Conservation (phyloP, 2,888 invertebrate species). For the Julus scanicus region DNA sequence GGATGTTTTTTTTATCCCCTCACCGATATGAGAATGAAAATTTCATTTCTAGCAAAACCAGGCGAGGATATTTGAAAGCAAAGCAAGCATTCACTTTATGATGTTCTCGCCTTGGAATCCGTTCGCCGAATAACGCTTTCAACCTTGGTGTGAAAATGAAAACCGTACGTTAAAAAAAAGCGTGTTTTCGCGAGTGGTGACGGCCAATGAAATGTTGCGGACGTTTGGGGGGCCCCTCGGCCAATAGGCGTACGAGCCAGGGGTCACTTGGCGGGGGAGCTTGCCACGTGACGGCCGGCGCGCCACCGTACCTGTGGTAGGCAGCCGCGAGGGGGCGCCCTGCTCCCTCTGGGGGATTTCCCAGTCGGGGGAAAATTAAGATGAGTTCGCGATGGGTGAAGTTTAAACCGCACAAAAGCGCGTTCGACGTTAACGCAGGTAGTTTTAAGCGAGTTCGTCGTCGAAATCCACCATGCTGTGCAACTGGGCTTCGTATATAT, state of each 20-base stretch:
- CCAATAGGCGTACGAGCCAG: neutral
- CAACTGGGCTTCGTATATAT: conserved; percentile 45
- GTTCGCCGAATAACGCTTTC: neutral
- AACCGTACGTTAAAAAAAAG: neutral
- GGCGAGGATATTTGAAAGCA: neutral
- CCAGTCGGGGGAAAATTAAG: neutral
- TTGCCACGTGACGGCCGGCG: neutral
- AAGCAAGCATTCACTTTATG: neutral
- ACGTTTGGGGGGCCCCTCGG: neutral
- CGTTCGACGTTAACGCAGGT: neutral
- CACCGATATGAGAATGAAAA: neutral
- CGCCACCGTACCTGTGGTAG: too few species aligned
- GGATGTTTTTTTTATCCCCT: neutral
- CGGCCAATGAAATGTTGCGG: neutral
- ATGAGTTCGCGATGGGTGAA: conserved; percentile 24
- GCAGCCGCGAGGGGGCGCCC: neutral
- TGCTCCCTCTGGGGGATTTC: neutral
- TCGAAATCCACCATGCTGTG: conserved; percentile 35
- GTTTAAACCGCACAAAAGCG: too few species aligned
- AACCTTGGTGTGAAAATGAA: conserved; percentile 15
- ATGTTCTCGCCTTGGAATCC: conserved; percentile 37
- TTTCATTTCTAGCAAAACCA: neutral
- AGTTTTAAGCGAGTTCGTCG: neutral
- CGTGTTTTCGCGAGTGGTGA: neutral
- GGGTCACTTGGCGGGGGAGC: conserved; percentile 13